These are phyloP conservation scores for Calycopis cecrops DNA, from an alignment of 1,140 invertebrate genomes.

Conservation along the genomic window DNA sequence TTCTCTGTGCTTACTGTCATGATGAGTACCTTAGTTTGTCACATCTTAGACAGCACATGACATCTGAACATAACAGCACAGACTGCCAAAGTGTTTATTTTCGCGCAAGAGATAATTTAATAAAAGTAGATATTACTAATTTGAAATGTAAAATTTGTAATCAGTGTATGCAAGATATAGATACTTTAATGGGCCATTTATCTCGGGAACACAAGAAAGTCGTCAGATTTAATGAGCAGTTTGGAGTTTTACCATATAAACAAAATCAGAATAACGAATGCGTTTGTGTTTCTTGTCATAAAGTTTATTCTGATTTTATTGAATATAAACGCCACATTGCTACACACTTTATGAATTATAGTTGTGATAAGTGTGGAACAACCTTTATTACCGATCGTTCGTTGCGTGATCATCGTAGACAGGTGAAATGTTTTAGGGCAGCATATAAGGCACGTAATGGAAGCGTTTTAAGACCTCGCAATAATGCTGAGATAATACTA, in stretches of 20 bases:
- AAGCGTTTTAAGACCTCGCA: conserved; percentile 43
- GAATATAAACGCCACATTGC: conserved; percentile 54
- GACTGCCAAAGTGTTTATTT: conserved; percentile 63
- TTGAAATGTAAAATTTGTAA: conserved; percentile 56
- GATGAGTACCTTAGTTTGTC: conserved; percentile 48
- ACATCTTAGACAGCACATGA: conserved; percentile 47
- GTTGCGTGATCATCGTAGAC: conserved; percentile 48
- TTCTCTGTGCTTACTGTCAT: conserved; percentile 60
- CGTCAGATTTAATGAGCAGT: conserved; percentile 54
- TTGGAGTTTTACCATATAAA: conserved; percentile 59
- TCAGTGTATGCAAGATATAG: conserved; percentile 41
- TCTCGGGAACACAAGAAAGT: conserved; percentile 48
- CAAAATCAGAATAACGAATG: conserved; percentile 40
- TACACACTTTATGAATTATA: conserved; percentile 59
- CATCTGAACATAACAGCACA: conserved; percentile 40
- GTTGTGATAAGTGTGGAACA: conserved; percentile 61
- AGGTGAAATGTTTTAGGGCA: conserved; percentile 57
- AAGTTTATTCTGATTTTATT: conserved; percentile 42
- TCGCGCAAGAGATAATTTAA: conserved; percentile 55
- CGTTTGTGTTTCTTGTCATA: conserved; percentile 56
- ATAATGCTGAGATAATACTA: conserved; percentile 58
- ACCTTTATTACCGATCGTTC: conserved; percentile 55
- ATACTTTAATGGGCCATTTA: conserved; percentile 54
- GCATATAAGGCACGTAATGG: conserved; percentile 59
- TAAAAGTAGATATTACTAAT: conserved; percentile 61